These are phyloP conservation scores for Trachurus trachurus DNA, from an alignment of 2,797 vertebrate species.

Conservation along the genomic window DNA sequence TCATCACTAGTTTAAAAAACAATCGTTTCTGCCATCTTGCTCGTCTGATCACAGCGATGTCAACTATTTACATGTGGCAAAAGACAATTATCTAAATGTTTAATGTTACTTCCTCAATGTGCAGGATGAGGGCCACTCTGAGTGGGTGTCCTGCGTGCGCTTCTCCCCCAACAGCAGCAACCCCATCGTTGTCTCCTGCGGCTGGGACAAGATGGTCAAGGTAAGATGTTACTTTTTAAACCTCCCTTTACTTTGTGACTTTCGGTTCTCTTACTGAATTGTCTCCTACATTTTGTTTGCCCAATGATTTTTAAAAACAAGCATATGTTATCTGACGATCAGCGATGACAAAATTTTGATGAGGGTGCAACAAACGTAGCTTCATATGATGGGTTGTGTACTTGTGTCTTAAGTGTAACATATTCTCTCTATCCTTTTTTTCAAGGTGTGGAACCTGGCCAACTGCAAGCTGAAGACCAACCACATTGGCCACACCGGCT, in stretches of 20 bases:
- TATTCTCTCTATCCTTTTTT: background rate
- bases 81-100: too few relatives aligned
- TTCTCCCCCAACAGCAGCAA: conserved; percentile 98
- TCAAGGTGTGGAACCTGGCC: conserved; percentile 95
- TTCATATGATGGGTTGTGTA: background rate
- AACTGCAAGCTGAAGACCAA: conserved; percentile 99
- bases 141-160: conserved; percentile 95
- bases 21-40: background rate
- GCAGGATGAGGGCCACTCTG: conserved; percentile 94
- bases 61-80: background rate
- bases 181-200: conserved; percentile 97
- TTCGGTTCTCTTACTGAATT: background rate
- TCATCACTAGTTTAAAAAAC: background rate
- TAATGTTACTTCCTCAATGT: conserved; percentile 8
- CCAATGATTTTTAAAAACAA: conserved; percentile 58
- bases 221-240: conserved; percentile 66
- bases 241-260: background rate
- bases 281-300: conserved; percentile 15
- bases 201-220: conserved; percentile 98
- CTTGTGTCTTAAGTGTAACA: background rate
- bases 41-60: background rate
- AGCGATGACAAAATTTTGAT: conserved; percentile 65
- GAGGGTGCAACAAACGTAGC: conserved; percentile 39
- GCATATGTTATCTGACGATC: conserved; percentile 64
- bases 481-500: conserved; percentile 97